Evolutionary conservation across 2,797 vertebrate species (phyloP), one percentile per base, ranked within the genome.

Genomic region (Columba guinea): DNA sequence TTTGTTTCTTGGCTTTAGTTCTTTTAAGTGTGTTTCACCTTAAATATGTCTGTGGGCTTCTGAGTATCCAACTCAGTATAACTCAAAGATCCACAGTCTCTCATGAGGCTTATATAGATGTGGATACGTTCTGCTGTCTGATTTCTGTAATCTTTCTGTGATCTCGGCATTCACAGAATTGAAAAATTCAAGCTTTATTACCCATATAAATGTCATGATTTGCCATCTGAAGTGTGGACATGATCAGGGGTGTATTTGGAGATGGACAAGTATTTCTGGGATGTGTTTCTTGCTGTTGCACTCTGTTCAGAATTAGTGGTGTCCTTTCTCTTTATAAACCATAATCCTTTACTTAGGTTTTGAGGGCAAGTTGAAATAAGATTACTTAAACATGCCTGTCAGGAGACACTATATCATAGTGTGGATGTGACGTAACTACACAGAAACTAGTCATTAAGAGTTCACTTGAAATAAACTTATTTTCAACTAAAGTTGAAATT

Each of bases 161-260:
- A 53, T 18, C 14, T 56, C 5, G 5, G 34, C 7, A 2, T 73
- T 73, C 19, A 35, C 2, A 5, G 35, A 34, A 13, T 7, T 19
- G 11, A 56, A 69, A 22, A 1, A 2, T 52, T 58, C 21, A 17
- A 5, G 35, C 13, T 87, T 56, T 56, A 24, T n/a, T 48, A 34
- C 20, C 32, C 9, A 0, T 19, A 1, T 1, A 8, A 28, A 23
- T 44, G 48, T 11, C 24, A 5, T 5, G 17, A 5, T 3, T 75
- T 90, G 37, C 21, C 32, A 6, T 0, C 0, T 14, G 39, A 0
- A 1, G 20, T 6, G 7, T 37, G 71, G 34, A 21, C 15, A 1
- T 11, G 24, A 21, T 44, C 30, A 15, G 44, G 32, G n/a, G 10
- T 2, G 0, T 39, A 14, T 59, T 35, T 83, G 44, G 82, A 52